Percentiles rank a stretch among this genome's conserved stretches.
phyloP scores from a whole-genome alignment of 2,888 invertebrate genomes.

The Oligia strigilis region DNA sequence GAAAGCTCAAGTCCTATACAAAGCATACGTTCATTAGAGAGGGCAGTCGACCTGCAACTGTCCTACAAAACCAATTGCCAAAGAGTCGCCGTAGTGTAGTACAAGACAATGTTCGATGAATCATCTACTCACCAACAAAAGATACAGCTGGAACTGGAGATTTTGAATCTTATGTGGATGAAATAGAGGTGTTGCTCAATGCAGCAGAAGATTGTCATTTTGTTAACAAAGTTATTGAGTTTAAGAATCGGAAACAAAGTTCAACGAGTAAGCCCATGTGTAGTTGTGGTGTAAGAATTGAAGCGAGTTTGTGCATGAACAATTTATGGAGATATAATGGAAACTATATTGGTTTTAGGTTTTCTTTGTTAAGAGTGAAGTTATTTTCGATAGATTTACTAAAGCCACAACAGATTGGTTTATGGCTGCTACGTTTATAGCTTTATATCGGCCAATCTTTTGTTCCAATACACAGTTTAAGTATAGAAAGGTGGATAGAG shows the following conservation, averaged over 20 bases:
- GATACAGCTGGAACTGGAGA: slow-evolving; percentile 1
- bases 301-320: slow-evolving; percentile 6
- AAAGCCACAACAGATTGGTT: slow-evolving; percentile 4
- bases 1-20: slow-evolving; percentile 44
- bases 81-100: slow-evolving; percentile 46
- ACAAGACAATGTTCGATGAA: slow-evolving; percentile 79
- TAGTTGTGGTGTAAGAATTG: slow-evolving; percentile 25
- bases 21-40: slow-evolving; percentile 58
- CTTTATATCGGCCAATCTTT: slow-evolving; percentile 23
- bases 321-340: slow-evolving; percentile 31
- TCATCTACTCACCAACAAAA: slow-evolving; percentile 64
- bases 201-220: slow-evolving; percentile 31
- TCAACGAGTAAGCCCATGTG: slow-evolving; percentile 34
- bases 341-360: slow-evolving; percentile 22
- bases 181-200: background rate
- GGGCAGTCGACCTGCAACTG: slow-evolving; percentile 60
- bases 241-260: slow-evolving; percentile 58
- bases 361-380: slow-evolving; percentile 44
- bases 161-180: slow-evolving; percentile 11
- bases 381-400: slow-evolving; percentile 28
- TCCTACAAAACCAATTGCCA: slow-evolving; percentile 65
- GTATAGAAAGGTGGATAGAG: background rate
- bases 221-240: slow-evolving; percentile 60
- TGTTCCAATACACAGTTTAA: slow-evolving; percentile 1
- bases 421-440: slow-evolving; percentile 14